These are phyloP conservation scores for Balaenoptera acutorostrata DNA, from an alignment of 2,113 vertebrate genomes.

Conservation along the genomic window DNA sequence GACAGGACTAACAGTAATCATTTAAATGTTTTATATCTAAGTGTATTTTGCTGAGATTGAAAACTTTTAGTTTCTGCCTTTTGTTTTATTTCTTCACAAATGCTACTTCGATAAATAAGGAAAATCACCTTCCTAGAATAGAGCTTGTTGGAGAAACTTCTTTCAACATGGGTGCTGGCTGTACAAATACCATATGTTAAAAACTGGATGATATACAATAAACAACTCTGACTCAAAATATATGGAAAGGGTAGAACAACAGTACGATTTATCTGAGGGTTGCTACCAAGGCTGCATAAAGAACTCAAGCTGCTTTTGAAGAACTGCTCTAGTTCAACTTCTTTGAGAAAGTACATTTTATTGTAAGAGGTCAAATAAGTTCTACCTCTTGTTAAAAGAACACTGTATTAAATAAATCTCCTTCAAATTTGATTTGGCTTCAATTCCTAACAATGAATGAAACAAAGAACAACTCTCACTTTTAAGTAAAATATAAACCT, in stretches of 20 bases:
- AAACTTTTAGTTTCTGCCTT: background rate
- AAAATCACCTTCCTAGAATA: background rate
- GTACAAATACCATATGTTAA: background rate
- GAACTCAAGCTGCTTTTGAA: background rate
- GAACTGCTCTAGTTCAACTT: background rate
- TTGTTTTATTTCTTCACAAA: background rate
- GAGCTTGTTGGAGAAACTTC: background rate
- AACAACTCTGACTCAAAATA: background rate
- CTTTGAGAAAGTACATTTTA: background rate
- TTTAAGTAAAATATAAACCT: background rate
- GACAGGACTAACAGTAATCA: background rate
- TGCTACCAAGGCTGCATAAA: background rate
- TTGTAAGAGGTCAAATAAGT: background rate
- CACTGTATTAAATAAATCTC: background rate
- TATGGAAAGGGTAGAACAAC: background rate
- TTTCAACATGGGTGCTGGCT: background rate
- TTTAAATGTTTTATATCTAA: background rate
- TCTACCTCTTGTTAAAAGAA: constrained; percentile 3
- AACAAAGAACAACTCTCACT: background rate
- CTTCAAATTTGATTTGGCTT: constrained; percentile 3
- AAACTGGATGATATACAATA: background rate
- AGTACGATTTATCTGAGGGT: background rate
- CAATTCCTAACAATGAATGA: background rate
- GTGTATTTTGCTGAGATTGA: background rate
- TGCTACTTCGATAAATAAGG: background rate